Conservation (phyloP, 2,113 vertebrate genomes). For the Amphiprion ocellaris region DNA sequence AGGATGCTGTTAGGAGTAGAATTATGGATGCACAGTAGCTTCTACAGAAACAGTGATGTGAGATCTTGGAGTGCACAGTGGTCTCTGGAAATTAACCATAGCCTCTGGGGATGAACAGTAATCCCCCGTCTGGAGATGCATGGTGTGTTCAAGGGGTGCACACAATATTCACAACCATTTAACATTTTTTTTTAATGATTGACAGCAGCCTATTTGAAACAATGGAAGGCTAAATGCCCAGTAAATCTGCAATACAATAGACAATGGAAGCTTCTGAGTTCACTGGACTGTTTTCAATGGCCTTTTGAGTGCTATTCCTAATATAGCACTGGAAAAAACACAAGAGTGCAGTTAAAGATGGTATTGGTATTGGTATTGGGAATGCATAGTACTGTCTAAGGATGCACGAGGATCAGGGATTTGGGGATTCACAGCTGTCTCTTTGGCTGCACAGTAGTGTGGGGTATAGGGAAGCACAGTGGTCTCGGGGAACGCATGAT, state of each 20-base stretch:
- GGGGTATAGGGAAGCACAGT: background rate
- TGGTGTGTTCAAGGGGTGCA: no score
- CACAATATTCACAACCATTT: background rate
- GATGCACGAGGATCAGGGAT: no score
- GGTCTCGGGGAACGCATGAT: no score
- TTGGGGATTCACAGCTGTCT: no score
- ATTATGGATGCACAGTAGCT: background rate
- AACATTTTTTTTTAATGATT: background rate
- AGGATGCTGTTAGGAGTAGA: background rate
- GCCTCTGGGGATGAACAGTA: no score
- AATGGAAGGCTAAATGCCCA: background rate
- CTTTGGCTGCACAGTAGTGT: no score
- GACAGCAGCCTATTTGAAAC: background rate
- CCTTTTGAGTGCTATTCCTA: background rate
- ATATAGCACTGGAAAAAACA: background rate
- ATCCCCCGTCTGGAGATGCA: no score
- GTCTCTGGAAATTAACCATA: no score
- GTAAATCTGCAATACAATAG: background rate
- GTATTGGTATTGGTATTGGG: no score
- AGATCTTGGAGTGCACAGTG: no score
- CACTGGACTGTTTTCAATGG: background rate
- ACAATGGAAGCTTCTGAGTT: background rate
- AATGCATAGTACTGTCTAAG: no score
- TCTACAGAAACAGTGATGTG: background rate
- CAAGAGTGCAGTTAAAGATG: no score